Evolutionary conservation across 2,888 invertebrate species (phyloP).

Genomic region (Selenia dentaria): DNA sequence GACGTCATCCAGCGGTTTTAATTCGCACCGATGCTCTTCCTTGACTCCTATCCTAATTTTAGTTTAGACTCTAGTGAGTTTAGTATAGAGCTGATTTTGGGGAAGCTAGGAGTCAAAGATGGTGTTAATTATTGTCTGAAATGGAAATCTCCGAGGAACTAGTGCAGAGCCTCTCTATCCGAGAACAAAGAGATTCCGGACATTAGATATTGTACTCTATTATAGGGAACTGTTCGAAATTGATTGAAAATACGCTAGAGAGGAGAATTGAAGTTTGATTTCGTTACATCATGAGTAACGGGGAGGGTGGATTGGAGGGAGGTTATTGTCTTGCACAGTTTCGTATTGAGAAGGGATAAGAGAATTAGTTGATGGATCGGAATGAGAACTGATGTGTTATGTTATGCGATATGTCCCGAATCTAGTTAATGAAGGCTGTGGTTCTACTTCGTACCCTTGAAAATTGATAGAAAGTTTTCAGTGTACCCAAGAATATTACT

Average conservation of each 20-base stretch:
- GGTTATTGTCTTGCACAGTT: slow-evolving; percentile 3
- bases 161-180: slow-evolving; percentile 10
- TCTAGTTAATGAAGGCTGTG: no score
- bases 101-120: not conserved
- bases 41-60: not conserved
- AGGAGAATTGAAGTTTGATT: slow-evolving; percentile 3
- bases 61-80: not conserved
- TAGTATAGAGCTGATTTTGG: not conserved
- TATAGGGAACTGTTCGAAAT: slow-evolving; percentile 25
- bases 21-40: slow-evolving; percentile 4
- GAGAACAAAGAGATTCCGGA: slow-evolving; percentile 31
- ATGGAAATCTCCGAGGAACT: slow-evolving; percentile 21
- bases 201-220: slow-evolving; percentile 28
- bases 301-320: not conserved
- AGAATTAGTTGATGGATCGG: slow-evolving; percentile 3
- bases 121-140: slow-evolving; percentile 18
- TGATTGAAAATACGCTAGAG: slow-evolving; percentile 22
- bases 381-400: no score
- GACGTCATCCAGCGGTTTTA: slow-evolving; percentile 15
- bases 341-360: not conserved
- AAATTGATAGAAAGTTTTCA: no score
- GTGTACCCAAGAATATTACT: no score
- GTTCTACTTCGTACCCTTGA: no score
- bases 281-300: slow-evolving; percentile 9
- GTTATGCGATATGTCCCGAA: no score